phyloP scores from a whole-genome alignment of 2,797 vertebrate genomes.

The Catharus ustulatus region DNA sequence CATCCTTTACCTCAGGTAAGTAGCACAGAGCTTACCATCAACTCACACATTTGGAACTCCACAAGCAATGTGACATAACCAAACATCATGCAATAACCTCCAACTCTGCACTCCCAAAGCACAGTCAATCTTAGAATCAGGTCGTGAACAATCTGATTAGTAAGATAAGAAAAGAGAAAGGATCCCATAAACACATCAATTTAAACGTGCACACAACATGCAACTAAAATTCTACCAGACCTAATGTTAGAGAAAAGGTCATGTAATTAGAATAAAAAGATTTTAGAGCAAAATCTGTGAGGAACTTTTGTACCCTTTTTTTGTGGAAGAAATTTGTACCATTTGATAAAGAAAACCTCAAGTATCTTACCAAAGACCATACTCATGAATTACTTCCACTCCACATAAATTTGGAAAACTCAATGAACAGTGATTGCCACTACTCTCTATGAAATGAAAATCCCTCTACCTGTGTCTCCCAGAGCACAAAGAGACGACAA shows the following conservation, averaged over 20 bases:
- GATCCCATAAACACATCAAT: background rate
- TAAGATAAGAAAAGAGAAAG: background rate
- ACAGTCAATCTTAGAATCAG: background rate
- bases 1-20: background rate
- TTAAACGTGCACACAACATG: background rate
- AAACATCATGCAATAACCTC: background rate
- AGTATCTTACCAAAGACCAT: background rate
- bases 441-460: background rate
- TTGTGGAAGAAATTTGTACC: background rate
- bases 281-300: background rate
- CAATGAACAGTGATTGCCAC: background rate
- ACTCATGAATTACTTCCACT: background rate
- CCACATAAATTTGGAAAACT: background rate
- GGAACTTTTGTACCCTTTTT: background rate
- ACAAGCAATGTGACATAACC: background rate
- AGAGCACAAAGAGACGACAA: background rate
- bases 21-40: background rate
- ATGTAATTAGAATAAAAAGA: background rate
- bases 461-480: background rate
- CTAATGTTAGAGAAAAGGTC: background rate
- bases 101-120: background rate
- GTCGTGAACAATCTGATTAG: constrained; percentile 27
- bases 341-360: background rate
- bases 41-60: background rate
- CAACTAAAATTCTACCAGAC: background rate